Conservation (phyloP, 2,113 vertebrate species). For the Prunella himalayana region DNA sequence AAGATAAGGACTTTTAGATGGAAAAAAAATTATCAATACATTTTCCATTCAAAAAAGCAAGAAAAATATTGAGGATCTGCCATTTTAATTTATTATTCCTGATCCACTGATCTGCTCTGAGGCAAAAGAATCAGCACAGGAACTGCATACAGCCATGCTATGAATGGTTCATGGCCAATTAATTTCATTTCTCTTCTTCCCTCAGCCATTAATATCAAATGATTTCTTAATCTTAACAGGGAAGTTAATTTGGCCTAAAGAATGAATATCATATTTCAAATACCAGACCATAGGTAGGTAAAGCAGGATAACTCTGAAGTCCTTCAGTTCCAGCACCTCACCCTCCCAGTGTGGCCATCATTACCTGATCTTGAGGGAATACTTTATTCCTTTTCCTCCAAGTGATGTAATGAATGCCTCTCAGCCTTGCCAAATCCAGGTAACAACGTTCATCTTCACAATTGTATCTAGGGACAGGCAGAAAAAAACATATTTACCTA, state of each 20-base stretch:
- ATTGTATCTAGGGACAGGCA: slow-evolving; percentile 83
- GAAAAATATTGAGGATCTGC: background rate
- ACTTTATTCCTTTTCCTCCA: slow-evolving; percentile 90
- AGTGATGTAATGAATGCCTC: slow-evolving; percentile 90
- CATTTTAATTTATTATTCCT: slow-evolving; percentile 24
- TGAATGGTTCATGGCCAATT: slow-evolving; percentile 38
- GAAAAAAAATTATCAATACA: background rate
- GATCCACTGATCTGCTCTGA: slow-evolving; percentile 16
- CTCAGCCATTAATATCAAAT: slow-evolving; percentile 26
- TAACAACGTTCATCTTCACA: slow-evolving; percentile 97
- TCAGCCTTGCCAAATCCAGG: slow-evolving; percentile 90
- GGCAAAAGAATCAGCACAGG: background rate
- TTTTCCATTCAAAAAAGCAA: background rate
- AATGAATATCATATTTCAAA: background rate
- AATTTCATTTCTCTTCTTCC: slow-evolving; percentile 20
- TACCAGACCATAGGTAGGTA: background rate
- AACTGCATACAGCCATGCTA: background rate
- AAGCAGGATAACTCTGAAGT: background rate
- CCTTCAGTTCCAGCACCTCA: background rate
- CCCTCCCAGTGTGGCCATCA: background rate
- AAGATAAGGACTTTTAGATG: slow-evolving; percentile 6
- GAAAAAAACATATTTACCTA: background rate
- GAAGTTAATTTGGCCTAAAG: slow-evolving; percentile 5
- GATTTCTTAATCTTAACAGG: slow-evolving; percentile 1
- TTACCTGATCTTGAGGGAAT: slow-evolving; percentile 92